These are phyloP conservation scores for Pagrus major DNA, from an alignment of 2,113 vertebrate genomes.

Conservation along the genomic window DNA sequence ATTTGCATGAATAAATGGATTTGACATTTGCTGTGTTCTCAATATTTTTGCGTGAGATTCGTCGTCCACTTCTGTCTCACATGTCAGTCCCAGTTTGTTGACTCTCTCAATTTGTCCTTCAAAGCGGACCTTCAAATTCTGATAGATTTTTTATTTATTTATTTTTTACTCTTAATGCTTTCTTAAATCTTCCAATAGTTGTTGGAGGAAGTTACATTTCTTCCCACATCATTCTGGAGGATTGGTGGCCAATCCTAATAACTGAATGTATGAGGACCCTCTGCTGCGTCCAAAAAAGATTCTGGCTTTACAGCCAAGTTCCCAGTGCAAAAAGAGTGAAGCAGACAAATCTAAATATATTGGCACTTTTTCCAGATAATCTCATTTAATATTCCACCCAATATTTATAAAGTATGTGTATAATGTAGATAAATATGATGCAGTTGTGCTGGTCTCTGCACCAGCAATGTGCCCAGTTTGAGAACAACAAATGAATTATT, in stretches of 20 bases:
- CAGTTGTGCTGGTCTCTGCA: background rate
- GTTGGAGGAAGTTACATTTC: conserved; percentile 24
- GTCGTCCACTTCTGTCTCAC: background rate
- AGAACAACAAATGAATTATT: background rate
- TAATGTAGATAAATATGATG: conserved; percentile 1
- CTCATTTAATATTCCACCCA: background rate
- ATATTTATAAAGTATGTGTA: background rate
- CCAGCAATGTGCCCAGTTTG: background rate
- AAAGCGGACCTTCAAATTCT: conserved; percentile 34
- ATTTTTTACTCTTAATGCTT: background rate
- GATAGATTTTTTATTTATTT: conserved; percentile 15
- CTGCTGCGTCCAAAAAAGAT: background rate
- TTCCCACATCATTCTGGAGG: conserved; percentile 27
- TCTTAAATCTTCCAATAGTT: conserved; percentile 20
- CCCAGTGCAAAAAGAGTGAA: background rate
- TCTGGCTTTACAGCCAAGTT: conserved; percentile 21
- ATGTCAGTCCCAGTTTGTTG: conserved; percentile 10
- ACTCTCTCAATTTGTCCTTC: conserved; percentile 40
- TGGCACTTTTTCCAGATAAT: background rate
- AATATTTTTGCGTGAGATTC: background rate
- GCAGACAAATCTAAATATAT: background rate
- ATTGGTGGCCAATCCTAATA: background rate
- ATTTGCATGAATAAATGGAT: conserved; percentile 82
- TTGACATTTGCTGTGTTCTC: conserved; percentile 62
- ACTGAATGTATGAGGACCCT: background rate